phyloP scores from a whole-genome alignment of 2,113 vertebrate species.

The Micronisus gabar region DNA sequence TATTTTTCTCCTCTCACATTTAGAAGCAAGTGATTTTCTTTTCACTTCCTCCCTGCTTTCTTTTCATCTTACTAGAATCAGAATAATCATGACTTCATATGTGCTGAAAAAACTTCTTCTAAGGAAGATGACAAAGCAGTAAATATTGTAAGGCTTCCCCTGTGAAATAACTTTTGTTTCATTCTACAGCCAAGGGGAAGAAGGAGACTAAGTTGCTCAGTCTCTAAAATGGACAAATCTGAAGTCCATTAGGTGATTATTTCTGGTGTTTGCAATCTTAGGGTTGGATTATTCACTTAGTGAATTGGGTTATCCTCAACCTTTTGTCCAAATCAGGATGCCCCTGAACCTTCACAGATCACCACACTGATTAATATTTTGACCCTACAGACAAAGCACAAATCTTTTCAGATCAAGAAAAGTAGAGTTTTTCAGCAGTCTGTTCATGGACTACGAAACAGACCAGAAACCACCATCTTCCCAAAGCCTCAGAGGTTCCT shows the following conservation, averaged over 20 bases:
- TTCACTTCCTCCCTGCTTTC: not conserved
- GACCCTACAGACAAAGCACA: not conserved
- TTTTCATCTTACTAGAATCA: not conserved
- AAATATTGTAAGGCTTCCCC: not conserved
- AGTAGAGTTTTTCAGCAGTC: not conserved
- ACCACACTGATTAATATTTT: not conserved
- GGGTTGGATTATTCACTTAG: not conserved
- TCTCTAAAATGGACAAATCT: not conserved
- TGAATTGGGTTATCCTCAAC: not conserved
- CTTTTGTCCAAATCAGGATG: not conserved
- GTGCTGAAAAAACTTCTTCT: not conserved
- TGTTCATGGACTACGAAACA: not conserved
- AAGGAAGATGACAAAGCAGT: not conserved
- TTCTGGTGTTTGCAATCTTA: not conserved
- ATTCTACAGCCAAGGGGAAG: not conserved
- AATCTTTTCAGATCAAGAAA: not conserved
- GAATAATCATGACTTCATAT: not conserved
- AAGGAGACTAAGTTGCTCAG: not conserved
- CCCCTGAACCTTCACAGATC: not conserved
- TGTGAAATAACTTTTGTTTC: not conserved
- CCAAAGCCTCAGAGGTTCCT: not conserved
- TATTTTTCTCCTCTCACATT: not conserved
- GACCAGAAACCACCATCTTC: not conserved
- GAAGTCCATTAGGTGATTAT: not conserved
- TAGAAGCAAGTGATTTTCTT: not conserved